Evolutionary conservation across 2,113 vertebrate genomes (phyloP).

Genomic region (Pseudolaguvia tuberculata): DNA sequence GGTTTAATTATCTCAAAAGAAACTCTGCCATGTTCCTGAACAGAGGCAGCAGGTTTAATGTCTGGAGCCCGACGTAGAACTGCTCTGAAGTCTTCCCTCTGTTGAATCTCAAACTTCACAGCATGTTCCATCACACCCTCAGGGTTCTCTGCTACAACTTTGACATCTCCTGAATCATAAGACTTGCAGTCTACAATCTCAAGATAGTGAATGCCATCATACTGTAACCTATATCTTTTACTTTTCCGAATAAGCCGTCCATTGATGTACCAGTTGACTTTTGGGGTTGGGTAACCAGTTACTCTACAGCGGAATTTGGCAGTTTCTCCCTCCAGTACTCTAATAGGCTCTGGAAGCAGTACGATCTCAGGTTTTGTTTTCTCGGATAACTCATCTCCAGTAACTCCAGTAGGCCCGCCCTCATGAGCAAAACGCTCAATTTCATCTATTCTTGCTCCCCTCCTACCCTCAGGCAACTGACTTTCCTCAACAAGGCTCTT

Average conservation of each 20-base stretch:
- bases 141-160: conserved; percentile 86
- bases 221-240: conserved; percentile 89
- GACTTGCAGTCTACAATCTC: conserved; percentile 92
- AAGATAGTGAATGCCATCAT: conserved; percentile 94
- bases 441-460: conserved; percentile 85
- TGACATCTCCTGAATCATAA: conserved; percentile 91
- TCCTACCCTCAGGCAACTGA: conserved; percentile 88
- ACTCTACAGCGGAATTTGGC: conserved; percentile 92
- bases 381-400: conserved; percentile 77
- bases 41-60: conserved; percentile 65
- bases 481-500: conserved; percentile 94
- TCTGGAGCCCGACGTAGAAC: conserved; percentile 87
- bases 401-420: conserved; percentile 79
- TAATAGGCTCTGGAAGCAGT: conserved; percentile 84
- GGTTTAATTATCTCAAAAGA: conserved; percentile 86
- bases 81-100: conserved; percentile 90
- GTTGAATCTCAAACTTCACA: conserved; percentile 89
- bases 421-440: conserved; percentile 88
- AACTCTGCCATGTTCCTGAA: conserved; percentile 76
- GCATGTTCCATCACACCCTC: conserved; percentile 81
- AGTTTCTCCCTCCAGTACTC: conserved; percentile 83
- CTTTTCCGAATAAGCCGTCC: conserved; percentile 95
- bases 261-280: conserved; percentile 97
- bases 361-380: conserved; percentile 92
- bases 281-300: conserved; percentile 89